A percentile compares a stretch with the other conserved stretches of the same genome.
Evolutionary conservation across 2,113 vertebrate genomes (phyloP).

Genomic region (Archocentrus centrarchus): DNA sequence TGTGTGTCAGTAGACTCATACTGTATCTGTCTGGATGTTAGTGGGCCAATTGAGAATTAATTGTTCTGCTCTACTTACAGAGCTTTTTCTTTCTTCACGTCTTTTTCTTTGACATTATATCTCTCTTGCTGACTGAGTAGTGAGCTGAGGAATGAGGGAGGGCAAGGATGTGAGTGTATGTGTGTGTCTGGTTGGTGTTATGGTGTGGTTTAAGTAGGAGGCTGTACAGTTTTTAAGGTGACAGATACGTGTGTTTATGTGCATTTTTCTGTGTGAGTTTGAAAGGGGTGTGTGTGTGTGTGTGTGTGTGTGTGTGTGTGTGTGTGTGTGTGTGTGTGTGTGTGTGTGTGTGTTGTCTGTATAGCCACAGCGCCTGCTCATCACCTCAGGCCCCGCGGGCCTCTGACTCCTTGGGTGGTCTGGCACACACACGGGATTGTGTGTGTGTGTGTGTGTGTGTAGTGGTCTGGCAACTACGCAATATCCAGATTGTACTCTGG

Average conservation of each 20-base stretch:
- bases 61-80: conserved; percentile 48
- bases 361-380: conserved; percentile 81
- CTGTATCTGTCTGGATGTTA: conserved; percentile 52
- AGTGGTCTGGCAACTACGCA: conserved; percentile 85
- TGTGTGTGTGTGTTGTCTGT: conserved; percentile 77
- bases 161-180: conserved; percentile 23
- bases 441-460: conserved; percentile 40
- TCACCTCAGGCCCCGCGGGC: conserved; percentile 85
- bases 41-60: conserved; percentile 63
- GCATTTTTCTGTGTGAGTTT: conserved; percentile 38
- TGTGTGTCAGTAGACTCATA: conserved; percentile 34
- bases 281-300: conserved; percentile 65
- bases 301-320: too few relatives aligned
- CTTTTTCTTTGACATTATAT: conserved; percentile 58
- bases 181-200: conserved; percentile 59
- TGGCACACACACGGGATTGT: conserved; percentile 53
- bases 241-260: conserved; percentile 46
- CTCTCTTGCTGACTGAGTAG: conserved; percentile 49
- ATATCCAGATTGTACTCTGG: conserved; percentile 84
- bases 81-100: conserved; percentile 38
- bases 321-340: too few relatives aligned
- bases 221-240: conserved; percentile 41
- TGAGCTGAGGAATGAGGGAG: conserved; percentile 61
- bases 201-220: conserved; percentile 65
- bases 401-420: conserved; percentile 79